Percentiles rank a stretch among this genome's conserved stretches.
These are phyloP conservation scores for Sus cebifrons DNA, from an alignment of 2,797 vertebrate genomes.

Conservation along the genomic window DNA sequence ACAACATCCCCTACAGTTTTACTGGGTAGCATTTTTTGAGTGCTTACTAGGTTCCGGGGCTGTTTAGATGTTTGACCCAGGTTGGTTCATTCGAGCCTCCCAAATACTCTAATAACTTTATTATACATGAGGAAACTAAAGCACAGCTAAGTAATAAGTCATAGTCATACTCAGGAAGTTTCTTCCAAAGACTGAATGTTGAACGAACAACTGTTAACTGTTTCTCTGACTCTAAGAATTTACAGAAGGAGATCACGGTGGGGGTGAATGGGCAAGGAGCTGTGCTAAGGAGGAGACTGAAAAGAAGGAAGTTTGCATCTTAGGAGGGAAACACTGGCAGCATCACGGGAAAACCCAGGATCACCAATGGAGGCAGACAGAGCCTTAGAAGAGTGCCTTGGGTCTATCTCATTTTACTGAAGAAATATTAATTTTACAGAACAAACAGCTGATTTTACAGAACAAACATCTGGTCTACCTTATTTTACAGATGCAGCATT, in stretches of 20 bases:
- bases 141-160: background rate
- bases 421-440: background rate
- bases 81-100: background rate
- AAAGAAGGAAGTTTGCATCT: background rate
- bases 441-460: background rate
- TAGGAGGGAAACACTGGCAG: background rate
- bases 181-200: background rate
- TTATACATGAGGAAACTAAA: background rate
- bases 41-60: background rate
- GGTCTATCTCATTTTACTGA: background rate
- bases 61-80: background rate
- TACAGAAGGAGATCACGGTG: background rate
- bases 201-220: background rate
- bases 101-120: background rate
- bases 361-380: too few relatives aligned
- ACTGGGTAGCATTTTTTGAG: background rate
- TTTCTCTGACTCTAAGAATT: conserved; percentile 18
- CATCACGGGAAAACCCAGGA: background rate
- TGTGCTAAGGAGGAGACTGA: background rate
- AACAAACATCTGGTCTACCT: background rate
- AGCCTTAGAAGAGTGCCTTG: background rate
- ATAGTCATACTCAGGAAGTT: background rate
- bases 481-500: background rate
- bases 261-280: background rate
- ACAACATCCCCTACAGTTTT: background rate